phyloP scores from a whole-genome alignment of 2,113 vertebrate species.

The Osmerus eperlanus region DNA sequence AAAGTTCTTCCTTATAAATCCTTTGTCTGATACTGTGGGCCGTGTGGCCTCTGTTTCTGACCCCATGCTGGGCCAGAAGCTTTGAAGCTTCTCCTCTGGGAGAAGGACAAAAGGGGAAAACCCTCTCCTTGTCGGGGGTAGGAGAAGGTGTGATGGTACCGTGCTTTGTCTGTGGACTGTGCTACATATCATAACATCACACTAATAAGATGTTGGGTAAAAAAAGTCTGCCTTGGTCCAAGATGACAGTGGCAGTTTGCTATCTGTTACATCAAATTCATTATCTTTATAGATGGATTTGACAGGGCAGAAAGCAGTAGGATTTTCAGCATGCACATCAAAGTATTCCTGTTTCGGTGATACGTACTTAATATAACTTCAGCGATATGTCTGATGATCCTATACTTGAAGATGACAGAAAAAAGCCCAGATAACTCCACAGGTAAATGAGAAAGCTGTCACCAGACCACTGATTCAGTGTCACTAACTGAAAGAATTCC shows the following conservation, averaged over 20 bases:
- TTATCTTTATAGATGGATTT: background rate
- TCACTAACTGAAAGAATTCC: too few relatives aligned
- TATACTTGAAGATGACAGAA: background rate
- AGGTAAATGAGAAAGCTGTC: background rate
- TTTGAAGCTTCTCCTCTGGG: too few relatives aligned
- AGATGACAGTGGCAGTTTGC: background rate
- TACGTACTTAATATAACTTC: background rate
- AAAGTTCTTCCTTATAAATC: too few relatives aligned
- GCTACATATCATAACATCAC: too few relatives aligned
- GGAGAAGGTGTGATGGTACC: too few relatives aligned
- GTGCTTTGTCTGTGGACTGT: too few relatives aligned
- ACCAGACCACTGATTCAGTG: background rate
- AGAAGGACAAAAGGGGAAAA: too few relatives aligned
- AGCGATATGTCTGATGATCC: background rate
- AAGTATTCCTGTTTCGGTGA: background rate
- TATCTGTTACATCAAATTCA: background rate
- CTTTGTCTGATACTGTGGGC: too few relatives aligned
- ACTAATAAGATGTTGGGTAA: background rate
- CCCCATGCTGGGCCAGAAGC: too few relatives aligned
- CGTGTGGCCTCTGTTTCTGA: too few relatives aligned
- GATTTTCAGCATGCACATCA: background rate
- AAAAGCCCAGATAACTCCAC: background rate
- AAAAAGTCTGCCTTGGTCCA: background rate
- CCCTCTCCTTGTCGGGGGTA: too few relatives aligned
- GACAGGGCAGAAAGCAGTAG: background rate